Evolutionary conservation across 2,888 invertebrate genomes (phyloP), one percentile per base, ranked within the genome.

Genomic region (Plagodis dolabraria): DNA sequence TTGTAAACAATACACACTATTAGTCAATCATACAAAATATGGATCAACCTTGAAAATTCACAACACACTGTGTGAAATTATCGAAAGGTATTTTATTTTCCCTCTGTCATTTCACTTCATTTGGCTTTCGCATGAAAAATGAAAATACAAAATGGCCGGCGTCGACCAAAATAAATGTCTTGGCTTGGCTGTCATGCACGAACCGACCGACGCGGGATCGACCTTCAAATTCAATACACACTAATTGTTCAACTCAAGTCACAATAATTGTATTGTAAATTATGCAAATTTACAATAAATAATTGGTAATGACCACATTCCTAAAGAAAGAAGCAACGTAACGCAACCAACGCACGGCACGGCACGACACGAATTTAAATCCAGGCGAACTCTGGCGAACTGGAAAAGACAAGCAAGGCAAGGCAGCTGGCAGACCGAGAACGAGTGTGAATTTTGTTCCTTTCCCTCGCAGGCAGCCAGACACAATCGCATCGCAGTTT

Each of bases 111-210:
- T 72, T 70, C 47, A 53, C 58, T 66, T 38, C 57, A 64, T 67
- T 71, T 77, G 69, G 70, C 65, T 62, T 68, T 68, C 69, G 68
- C 71, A 75, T 22, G 22, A 69, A 45, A 47, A 58, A 42, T 47
- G 74, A 85, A 86, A 85, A 86, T 83, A 85, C 89, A 91, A 91
- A 85, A 91, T 91, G 91, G 91, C 91, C 85, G 89, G 77, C 77
- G 50, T 83, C 40, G 46, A 52, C 71, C 79, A 55, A 83, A 85
- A 74, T 73, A 76, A 74, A 80, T 71, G 70, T 74, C 50, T 69
- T 22, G 22, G 22, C 22, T 22, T 22, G 67, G 64, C 67, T 72
- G 69, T 75, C 75, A 75, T 72, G 65, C 63, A 58, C 58, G 53
- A 50, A 54, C 57, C 58, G 65, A 53, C 57, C 62, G 36, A 51